These are phyloP conservation scores for Odontomyia ornata DNA, from an alignment of 2,888 invertebrate genomes.

Conservation along the genomic window DNA sequence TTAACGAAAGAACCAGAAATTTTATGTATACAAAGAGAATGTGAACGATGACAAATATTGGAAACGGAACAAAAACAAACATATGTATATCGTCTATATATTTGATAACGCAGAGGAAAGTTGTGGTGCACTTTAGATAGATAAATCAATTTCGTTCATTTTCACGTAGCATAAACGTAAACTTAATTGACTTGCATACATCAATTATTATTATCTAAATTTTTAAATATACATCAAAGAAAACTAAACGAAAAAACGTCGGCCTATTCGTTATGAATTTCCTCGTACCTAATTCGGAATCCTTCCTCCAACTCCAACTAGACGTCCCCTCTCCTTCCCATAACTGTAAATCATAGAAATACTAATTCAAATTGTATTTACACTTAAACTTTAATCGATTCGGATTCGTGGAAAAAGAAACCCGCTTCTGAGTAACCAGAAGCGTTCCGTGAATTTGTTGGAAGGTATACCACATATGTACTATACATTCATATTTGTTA, in stretches of 20 bases:
- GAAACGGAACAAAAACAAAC: not conserved
- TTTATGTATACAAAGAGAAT: too few relatives aligned
- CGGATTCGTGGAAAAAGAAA: too few relatives aligned
- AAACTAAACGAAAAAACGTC: conserved; percentile 15
- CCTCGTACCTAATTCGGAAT: not conserved
- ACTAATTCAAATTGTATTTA: too few relatives aligned
- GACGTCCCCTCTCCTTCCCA: too few relatives aligned
- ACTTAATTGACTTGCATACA: not conserved
- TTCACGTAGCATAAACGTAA: not conserved
- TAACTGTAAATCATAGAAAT: too few relatives aligned
- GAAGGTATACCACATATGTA: not conserved
- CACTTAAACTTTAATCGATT: too few relatives aligned
- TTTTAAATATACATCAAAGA: conserved; percentile 12
- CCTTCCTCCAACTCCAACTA: too few relatives aligned
- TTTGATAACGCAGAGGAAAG: not conserved
- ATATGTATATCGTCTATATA: not conserved
- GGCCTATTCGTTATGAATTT: conserved; percentile 22
- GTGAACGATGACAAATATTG: not conserved
- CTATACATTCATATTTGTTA: not conserved
- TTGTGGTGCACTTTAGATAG: conserved; percentile 15
- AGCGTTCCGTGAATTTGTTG: not conserved
- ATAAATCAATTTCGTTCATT: conserved; percentile 13
- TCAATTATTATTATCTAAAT: conserved; percentile 5
- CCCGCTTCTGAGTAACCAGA: too few relatives aligned
- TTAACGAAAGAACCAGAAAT: too few relatives aligned